Conservation (phyloP, 2,888 invertebrate species). For the Lymantria dispar region DNA sequence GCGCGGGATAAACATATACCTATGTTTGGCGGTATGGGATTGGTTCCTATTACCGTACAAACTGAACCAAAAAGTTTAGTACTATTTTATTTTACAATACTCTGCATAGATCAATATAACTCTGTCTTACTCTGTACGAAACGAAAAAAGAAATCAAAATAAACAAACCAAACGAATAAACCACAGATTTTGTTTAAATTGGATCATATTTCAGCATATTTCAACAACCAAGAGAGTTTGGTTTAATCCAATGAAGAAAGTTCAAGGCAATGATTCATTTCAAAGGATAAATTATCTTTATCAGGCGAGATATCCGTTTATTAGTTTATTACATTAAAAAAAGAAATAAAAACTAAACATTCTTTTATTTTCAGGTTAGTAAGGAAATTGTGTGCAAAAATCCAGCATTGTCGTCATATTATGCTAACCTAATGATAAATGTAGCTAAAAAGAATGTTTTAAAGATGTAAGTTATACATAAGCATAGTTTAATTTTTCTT, state of each 20-base stretch:
- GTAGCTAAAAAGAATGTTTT: constrained; percentile 84
- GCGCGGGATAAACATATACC: too few species aligned
- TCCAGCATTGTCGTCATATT: constrained; percentile 76
- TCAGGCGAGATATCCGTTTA: constrained; percentile 71
- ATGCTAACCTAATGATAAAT: constrained; percentile 77
- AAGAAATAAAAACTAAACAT: background rate
- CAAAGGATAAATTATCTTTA: constrained; percentile 87
- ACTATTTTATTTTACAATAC: too few species aligned
- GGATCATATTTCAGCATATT: too few species aligned
- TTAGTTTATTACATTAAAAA: background rate
- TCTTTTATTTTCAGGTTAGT: constrained; percentile 68
- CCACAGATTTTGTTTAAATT: too few species aligned
- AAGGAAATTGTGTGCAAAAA: constrained; percentile 62
- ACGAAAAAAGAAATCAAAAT: too few species aligned
- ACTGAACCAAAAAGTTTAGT: too few species aligned
- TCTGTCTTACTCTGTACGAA: too few species aligned
- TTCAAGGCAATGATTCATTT: constrained; percentile 85
- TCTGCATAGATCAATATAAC: too few species aligned
- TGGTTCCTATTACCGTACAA: too few species aligned
- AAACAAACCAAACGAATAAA: too few species aligned
- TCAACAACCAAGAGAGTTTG: too few species aligned
- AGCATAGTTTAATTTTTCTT: background rate
- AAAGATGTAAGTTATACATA: constrained; percentile 78
- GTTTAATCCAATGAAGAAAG: constrained; percentile 63
- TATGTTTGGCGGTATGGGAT: too few species aligned